Conservation (phyloP, 2,888 invertebrate genomes). For the Cerceris rybyensis region DNA sequence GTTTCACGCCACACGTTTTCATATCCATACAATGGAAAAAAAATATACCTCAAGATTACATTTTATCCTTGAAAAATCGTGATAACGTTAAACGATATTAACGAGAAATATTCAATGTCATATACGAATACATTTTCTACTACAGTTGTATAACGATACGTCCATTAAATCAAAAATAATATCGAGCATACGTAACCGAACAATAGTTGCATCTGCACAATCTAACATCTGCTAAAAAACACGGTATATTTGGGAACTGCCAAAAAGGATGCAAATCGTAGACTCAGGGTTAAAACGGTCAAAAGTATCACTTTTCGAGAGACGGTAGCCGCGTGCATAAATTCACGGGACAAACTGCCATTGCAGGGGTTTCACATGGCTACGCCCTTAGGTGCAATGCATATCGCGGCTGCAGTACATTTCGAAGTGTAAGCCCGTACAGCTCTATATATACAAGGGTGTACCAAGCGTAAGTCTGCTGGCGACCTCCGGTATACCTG, state of each 20-base stretch:
- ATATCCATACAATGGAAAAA: too few relatives aligned
- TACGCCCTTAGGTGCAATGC: constrained; percentile 67
- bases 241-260: not conserved
- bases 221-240: constrained; percentile 52
- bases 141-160: too few relatives aligned
- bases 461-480: constrained; percentile 12
- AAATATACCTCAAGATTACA: too few relatives aligned
- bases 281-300: constrained; percentile 49
- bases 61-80: too few relatives aligned
- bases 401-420: constrained; percentile 52
- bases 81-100: too few relatives aligned
- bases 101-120: too few relatives aligned
- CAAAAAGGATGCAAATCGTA: constrained; percentile 50
- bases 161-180: too few relatives aligned
- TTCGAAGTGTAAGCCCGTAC: constrained; percentile 42
- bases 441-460: constrained; percentile 16
- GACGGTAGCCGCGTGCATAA: constrained; percentile 54
- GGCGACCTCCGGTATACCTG: constrained; percentile 7
- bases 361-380: constrained; percentile 66
- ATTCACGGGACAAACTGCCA: constrained; percentile 61
- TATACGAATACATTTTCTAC: too few relatives aligned
- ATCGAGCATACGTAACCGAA: too few relatives aligned
- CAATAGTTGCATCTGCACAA: too few relatives aligned
- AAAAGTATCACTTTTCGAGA: constrained; percentile 59
- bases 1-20: too few relatives aligned